Evolutionary conservation across 2,113 vertebrate genomes (phyloP).

Genomic region (Hypomesus transpacificus): DNA sequence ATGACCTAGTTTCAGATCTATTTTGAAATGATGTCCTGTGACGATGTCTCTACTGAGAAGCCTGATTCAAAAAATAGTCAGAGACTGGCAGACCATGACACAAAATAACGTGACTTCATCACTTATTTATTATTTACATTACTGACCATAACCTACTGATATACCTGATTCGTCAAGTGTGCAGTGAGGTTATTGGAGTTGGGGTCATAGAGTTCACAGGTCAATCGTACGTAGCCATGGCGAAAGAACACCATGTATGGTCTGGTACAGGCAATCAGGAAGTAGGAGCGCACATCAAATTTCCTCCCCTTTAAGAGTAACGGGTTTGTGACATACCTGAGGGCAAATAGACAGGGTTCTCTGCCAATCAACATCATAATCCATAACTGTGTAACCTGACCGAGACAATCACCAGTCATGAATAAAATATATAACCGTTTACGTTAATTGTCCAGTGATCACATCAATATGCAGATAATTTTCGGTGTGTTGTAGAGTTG

Average conservation of each 20-base stretch:
- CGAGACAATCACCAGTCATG: too few relatives aligned
- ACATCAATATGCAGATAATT: too few relatives aligned
- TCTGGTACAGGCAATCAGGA: conserved; percentile 78
- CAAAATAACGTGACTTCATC: neutral
- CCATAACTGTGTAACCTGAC: too few relatives aligned
- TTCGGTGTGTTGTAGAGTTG: neutral
- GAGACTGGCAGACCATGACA: neutral
- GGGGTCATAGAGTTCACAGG: conserved; percentile 76
- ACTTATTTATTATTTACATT: too few relatives aligned
- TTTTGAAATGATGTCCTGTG: neutral
- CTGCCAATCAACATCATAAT: too few relatives aligned
- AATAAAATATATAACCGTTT: too few relatives aligned
- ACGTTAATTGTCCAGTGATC: too few relatives aligned
- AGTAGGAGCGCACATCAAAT: conserved; percentile 83
- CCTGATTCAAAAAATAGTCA: neutral
- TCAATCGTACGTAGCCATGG: conserved; percentile 82
- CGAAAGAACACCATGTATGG: conserved; percentile 82
- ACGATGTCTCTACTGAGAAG: neutral
- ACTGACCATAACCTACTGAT: neutral
- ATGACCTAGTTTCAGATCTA: conserved; percentile 7
- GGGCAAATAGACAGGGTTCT: neutral
- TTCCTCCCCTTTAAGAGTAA: conserved; percentile 83
- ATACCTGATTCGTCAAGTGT: conserved; percentile 86
- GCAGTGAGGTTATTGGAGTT: conserved; percentile 75
- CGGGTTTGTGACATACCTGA: conserved; percentile 81